phyloP scores from a whole-genome alignment of 2,888 invertebrate species.

The Drosophila rubida region DNA sequence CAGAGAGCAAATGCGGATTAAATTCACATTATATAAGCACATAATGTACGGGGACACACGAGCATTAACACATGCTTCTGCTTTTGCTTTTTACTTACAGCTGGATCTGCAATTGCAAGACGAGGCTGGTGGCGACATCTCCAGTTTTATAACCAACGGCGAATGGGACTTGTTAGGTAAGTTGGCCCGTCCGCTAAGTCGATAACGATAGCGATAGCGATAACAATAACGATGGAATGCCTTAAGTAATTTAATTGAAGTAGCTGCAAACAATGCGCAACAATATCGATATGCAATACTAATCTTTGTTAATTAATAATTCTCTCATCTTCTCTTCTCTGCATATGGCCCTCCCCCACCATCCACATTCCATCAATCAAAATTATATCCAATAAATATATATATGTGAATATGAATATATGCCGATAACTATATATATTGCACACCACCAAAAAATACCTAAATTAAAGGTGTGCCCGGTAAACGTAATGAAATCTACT shows the following conservation, averaged over 20 bases:
- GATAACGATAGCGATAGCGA: not conserved
- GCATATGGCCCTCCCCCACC: constrained; percentile 27
- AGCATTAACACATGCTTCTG: constrained; percentile 6
- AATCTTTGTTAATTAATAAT: constrained; percentile 45
- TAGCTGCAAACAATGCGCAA: not conserved
- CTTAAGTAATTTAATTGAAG: not conserved
- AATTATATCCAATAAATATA: constrained; percentile 6
- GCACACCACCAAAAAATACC: not conserved
- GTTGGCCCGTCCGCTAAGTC: constrained; percentile 57
- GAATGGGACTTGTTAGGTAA: constrained; percentile 99
- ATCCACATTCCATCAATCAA: constrained; percentile 43
- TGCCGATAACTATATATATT: constrained; percentile 9
- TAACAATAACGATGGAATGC: not conserved
- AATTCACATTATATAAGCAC: constrained; percentile 5
- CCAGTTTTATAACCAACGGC: constrained; percentile 99
- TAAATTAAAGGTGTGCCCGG: constrained; percentile 93
- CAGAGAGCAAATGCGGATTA: constrained; percentile 9
- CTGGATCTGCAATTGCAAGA: constrained; percentile 97
- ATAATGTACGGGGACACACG: not conserved
- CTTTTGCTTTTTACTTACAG: constrained; percentile 85
- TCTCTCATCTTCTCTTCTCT: constrained; percentile 60
- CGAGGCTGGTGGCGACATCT: constrained; percentile 96
- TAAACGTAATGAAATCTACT: constrained; percentile 96
- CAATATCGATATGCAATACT: constrained; percentile 24
- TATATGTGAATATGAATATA: constrained; percentile 19